Evolutionary conservation across 2,113 vertebrate species (phyloP).

Genomic region (Pomatorhinus ruficollis): DNA sequence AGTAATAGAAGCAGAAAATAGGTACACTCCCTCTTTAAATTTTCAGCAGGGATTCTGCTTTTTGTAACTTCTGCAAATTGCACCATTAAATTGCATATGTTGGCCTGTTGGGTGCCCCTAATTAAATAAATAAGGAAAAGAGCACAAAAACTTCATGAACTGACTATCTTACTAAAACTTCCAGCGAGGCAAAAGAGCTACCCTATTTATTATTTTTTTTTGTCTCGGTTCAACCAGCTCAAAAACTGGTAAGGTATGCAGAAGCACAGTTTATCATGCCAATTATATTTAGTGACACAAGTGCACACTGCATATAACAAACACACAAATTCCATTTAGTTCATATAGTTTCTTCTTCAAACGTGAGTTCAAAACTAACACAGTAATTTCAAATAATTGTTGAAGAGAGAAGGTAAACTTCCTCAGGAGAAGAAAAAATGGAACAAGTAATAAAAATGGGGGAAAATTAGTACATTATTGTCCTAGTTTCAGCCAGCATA

Average conservation of each 20-base stretch:
- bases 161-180: neutral
- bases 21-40: slow-evolving; percentile 46
- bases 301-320: neutral
- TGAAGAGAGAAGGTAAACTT: neutral
- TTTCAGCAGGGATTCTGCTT: slow-evolving; percentile 60
- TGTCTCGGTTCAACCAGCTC: neutral
- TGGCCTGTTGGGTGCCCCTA: slow-evolving; percentile 22
- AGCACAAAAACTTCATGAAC: neutral
- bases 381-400: neutral
- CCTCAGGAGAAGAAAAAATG: neutral
- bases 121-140: slow-evolving; percentile 34
- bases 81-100: slow-evolving; percentile 68
- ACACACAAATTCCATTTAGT: neutral
- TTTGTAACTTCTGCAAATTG: slow-evolving; percentile 61
- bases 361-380: neutral
- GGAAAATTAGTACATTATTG: neutral
- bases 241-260: neutral
- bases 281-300: neutral
- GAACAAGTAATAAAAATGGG: neutral
- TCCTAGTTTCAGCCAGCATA: neutral
- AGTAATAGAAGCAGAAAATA: slow-evolving; percentile 61
- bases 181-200: neutral
- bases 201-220: neutral
- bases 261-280: neutral
- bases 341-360: neutral